Base-by-base conservation (phyloP, 2,113 vertebrate genomes). In the Hucho hucho region DNA sequence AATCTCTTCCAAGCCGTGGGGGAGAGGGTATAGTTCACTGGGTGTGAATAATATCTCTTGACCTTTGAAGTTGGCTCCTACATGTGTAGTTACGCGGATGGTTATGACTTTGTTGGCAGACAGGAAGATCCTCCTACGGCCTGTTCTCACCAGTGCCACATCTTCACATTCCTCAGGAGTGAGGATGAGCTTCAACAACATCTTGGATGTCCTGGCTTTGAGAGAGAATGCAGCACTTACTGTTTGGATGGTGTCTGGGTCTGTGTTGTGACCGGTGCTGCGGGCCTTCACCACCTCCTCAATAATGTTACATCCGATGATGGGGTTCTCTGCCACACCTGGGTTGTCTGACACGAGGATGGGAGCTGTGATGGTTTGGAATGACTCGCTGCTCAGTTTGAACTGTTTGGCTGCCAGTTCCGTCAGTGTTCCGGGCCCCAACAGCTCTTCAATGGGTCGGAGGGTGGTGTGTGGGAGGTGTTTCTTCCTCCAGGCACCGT, bases 381-480 rank as follows among this genome's bases (percentile, higher is more conserved):
- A 4, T 16, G 47, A 12, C 47, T 49, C 47, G 0, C 11, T 14
- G 47, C 47, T 4, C 24, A 79, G 20, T 7, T 61, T 16, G 16
- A 80, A 67, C 20, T 69, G 5, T 24, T 75, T 32, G 2, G 64
- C 73, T 16, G 73, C 73, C 11, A 75, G 1, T 1, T 64, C 64
- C 3, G 13, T 53, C 47, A 72, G 22, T 28, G 25, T 26, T 13
- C 49, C 70, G 5, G 71, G 20, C 5, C 64, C 73, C 9, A 58
- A 4, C 4, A 75, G 20, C 20, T 75, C 64, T 22, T 56, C 18
- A 22, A 59, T 20, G 13, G 47, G 16, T 14, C 73, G 22, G 0
- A 74, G 0, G 1, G n/a, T 49, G 25, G 11, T 25, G 25, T 74
- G 64, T 14, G 63, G 73, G 3, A 67, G 47, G 22, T 68, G 4